Evolutionary conservation across 2,113 vertebrate species (phyloP), one percentile per base, ranked within the genome.

Genomic region (Nibea coibor): DNA sequence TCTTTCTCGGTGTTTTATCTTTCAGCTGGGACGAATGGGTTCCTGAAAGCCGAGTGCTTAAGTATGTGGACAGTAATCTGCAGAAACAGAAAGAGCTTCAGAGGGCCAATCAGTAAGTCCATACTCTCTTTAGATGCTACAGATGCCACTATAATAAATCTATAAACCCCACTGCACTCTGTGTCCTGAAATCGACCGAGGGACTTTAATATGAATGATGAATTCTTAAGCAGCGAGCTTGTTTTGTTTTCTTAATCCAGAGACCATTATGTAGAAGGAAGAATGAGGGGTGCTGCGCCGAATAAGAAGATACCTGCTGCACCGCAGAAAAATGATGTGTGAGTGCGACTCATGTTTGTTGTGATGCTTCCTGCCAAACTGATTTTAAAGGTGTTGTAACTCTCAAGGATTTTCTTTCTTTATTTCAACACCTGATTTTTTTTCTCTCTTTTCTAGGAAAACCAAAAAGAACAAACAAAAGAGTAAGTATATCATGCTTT

Each of bases 381-480:
- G 2, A 42, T 66, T 58, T 1, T n/a, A 50, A 3, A 51, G 1
- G 4, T 57, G 10, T 75, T 58, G 20, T 24, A 56, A 17, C 26
- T 78, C 31, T 53, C 43, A 16, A n/a, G 3, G 2, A 22, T 31
- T 17, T 8, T n/a, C 19, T 51, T 42, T 53, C 67, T 28, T 15
- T 70, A 39, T 64, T 64, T 35, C 45, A 81, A 71, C 2, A 10
- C 6, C 1, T 31, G 12, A 39, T 0, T 17, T 83, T 90, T 81
- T 56, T 80, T 6, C 26, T 4, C 70, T 80, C 22, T 50, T 80
- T 82, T 89, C 57, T 83, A 99, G 98, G 94, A 99, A 99, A 95
- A 97, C 97, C 83, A 99, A 99, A 95, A 99, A 99, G 96, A 99
- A 98, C 94, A 99, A 99, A 93, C 98, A 98, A 93, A 99, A 99